Evolutionary conservation across 2,113 vertebrate species (phyloP).

Genomic region (rabbit (Oryctolagus cuniculus)): DNA sequence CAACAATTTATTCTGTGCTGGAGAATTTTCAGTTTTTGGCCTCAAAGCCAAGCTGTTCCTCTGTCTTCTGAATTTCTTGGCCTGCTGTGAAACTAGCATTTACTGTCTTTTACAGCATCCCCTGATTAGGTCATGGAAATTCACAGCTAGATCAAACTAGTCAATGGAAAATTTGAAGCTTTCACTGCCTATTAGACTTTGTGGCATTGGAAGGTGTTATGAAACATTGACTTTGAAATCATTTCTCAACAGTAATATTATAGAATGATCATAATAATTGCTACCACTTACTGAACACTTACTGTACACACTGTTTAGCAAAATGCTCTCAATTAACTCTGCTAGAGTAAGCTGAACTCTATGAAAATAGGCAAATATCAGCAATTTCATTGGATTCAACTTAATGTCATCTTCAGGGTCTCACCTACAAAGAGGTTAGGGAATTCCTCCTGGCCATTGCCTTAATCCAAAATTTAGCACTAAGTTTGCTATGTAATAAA

Average conservation of each 20-base stretch:
- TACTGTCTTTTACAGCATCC: conserved; percentile 71
- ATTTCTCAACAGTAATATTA: conserved; percentile 40
- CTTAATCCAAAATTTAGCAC: neutral
- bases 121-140: conserved; percentile 83
- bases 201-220: conserved; percentile 10
- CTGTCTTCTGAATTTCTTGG: conserved; percentile 76
- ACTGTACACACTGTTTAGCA: neutral
- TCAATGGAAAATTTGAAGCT: conserved; percentile 78
- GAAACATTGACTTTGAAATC: conserved; percentile 51
- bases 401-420: conserved; percentile 42
- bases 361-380: conserved; percentile 49
- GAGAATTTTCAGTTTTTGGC: conserved; percentile 77
- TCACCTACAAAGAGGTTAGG: conserved; percentile 21
- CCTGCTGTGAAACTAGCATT: conserved; percentile 77
- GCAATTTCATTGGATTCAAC: conserved; percentile 30
- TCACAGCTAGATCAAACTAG: conserved; percentile 78
- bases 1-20: conserved; percentile 78
- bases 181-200: conserved; percentile 60
- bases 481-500: conserved; percentile 2
- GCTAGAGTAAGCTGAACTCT: neutral
- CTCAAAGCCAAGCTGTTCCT: conserved; percentile 78
- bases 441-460: neutral
- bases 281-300: conserved; percentile 20
- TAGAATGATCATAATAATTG: conserved; percentile 1
- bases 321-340: conserved; percentile 5